Base-by-base conservation (phyloP, 1,140 invertebrate genomes). In the Cotesia typhae region DNA sequence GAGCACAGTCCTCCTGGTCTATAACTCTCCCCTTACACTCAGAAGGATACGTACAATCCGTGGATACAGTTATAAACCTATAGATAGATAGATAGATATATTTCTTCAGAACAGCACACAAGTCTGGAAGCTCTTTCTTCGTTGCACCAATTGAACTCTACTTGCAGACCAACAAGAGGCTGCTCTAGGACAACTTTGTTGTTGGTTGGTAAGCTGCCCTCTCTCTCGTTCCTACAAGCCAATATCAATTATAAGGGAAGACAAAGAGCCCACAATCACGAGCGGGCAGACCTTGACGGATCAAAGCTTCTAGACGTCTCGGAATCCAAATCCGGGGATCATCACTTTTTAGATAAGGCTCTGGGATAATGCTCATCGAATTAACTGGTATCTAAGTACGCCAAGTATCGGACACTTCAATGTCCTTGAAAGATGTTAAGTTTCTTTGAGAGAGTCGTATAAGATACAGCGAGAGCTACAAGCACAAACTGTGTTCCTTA, bases 211-310 rank as follows among this genome's bases (percentile, higher is more conserved):
- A 35, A 51, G 57, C 17, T 55, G 36, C 64, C 61, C 69, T 70
- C 55, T 73, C 74, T 77, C 75, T 71, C 61, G 59, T 67, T 75
- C 61, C 66, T 75, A 47, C 41, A 53, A 86, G 80, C 84, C 85
- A 85, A 86, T 87, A 87, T 87, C 86, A 87, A 87, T 87, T 87
- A 87, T 87, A 87, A 85, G 85, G 82, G 82, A 86, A 85, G 85
- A 87, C 84, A 86, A 59, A 85, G 79, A 84, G 80, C 78, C 66
- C 75, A 81, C 83, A 85, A 85, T 85, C 84, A 85, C 83, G 76
- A 68, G 74, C 79, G 74, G 76, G 71, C 85, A 85, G 82, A 82
- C 83, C 81, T 83, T 84, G 79, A 79, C 80, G 85, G 85, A 87
- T 87, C 84, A 85, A 83, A 86, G 83, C 76, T 63, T 52, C 67